Base-by-base conservation (phyloP, 2,888 invertebrate genomes). In the Pollenia labialis region DNA sequence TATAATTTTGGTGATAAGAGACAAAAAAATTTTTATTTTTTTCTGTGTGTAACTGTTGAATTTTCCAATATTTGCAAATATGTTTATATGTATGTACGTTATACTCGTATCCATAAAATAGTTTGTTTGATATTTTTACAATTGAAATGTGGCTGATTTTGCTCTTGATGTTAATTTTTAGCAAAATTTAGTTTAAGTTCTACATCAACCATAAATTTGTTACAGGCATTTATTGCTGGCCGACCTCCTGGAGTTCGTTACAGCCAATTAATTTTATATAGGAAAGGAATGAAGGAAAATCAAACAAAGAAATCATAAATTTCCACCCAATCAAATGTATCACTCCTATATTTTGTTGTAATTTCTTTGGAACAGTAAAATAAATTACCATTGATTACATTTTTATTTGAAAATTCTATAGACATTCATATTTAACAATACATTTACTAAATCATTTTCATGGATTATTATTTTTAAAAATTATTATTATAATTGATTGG, bases 361-460 rank as follows among this genome's bases (percentile, higher is more conserved):
- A 48, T 66, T 23, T 66, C 10, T 10, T 64, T 64, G 1, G 11
- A 62, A 42, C 32, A 32, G 10, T 10, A 12, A 42, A 44, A 40
- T 62, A 42, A 62, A 44, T 62, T 16, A 62, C 42, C 16, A 56
- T 23, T 56, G 56, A 56, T 56, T 56, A 23, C 56, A 10, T 42
- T 32, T 32, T 50, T 68, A 68, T 68, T 40, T 50, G n/a, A 68
- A 50, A 50, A 32, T 50, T 16, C 16, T 52, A 69, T 52, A 16
- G n/a, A 52, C 32, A 52, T 69, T 69, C 18, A 52, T 69, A 40
- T 52, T 69, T 69, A 52, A 69, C 68, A 69, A 69, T 40, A 52
- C 40, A 69, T 69, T 50, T 50, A 52, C n/a, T 40, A 69, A 48
- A 50, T 14, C 66, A 69, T 69, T 69, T 40, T n/a, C 11, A 50